Percentiles rank a stretch among this genome's conserved stretches.
Conservation (phyloP, 2,888 invertebrate genomes). For the Campaea margaritaria region DNA sequence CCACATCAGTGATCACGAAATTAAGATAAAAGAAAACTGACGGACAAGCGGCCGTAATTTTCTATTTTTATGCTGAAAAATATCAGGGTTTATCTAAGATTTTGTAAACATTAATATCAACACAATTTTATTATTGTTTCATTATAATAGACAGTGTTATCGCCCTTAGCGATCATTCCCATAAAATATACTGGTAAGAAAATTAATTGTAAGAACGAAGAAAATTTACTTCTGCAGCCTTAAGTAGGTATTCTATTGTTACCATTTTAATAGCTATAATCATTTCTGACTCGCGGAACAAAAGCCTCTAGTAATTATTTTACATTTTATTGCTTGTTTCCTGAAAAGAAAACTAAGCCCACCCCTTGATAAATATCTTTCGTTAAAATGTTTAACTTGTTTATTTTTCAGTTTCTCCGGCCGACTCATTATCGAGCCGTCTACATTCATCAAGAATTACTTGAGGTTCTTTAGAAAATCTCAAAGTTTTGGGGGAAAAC, state of each 20-base stretch:
- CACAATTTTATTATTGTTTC: not conserved
- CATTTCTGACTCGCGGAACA: constrained; percentile 31
- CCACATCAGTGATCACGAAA: constrained; percentile 14
- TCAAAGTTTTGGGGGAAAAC: constrained; percentile 48
- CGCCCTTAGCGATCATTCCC: constrained; percentile 2
- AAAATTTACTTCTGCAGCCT: constrained; percentile 25
- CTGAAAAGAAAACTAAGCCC: constrained; percentile 32
- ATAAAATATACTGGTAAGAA: constrained; percentile 13
- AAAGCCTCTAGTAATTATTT: constrained; percentile 32
- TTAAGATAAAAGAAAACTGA: constrained; percentile 10
- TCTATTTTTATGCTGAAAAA: constrained; percentile 1
- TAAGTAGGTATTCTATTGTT: constrained; percentile 32
- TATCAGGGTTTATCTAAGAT: not conserved
- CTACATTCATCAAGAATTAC: constrained; percentile 39
- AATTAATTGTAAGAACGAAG: constrained; percentile 23
- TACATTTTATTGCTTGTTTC: constrained; percentile 34
- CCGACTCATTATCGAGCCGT: constrained; percentile 42
- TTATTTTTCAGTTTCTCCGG: constrained; percentile 31
- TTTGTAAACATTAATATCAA: not conserved
- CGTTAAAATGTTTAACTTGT: constrained; percentile 18
- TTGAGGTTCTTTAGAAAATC: constrained; percentile 34
- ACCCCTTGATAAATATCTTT: constrained; percentile 20
- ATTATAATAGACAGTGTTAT: constrained; percentile 9
- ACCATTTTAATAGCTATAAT: constrained; percentile 33
- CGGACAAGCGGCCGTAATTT: constrained; percentile 5